Evolutionary conservation across 2,797 vertebrate species (phyloP), one percentile per base, ranked within the genome.

Genomic region (Acomys russatus): DNA sequence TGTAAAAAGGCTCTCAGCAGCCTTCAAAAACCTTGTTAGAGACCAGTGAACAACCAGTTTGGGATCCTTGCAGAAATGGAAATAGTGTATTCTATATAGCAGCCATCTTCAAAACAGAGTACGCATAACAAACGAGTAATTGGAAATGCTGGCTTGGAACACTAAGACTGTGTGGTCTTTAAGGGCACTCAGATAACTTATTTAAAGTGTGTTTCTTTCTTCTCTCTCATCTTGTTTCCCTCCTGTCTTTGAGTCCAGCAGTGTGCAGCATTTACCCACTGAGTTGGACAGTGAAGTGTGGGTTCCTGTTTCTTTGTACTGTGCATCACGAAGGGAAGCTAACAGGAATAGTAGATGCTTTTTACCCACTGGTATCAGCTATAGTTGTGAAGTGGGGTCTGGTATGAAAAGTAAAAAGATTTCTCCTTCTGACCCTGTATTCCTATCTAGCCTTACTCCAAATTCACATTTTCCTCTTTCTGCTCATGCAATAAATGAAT

Each of bases 41-140:
- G 25, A 85, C 23, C 17, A 94, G 80, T n/a, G 6, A 35, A 20
- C 44, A 30, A 35, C 30, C 88, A 56, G 51, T 83, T 94, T 83
- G 68, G 38, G 38, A 74, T 4, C 6, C 49, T 64, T 90, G 33
- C 77, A 93, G 66, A 92, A 78, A 90, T 25, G 63, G 1, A 4
- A 91, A 70, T 9, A 59, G n/a, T n/a, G 22, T 15, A 33, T 87
- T 86, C 66, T 33, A 33, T 88, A 86, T 1, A 90, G 49, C 38
- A 80, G 56, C 14, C 35, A 95, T 23, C 33, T 74, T 94, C 20
- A 51, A 92, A 93, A 84, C 25, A 49, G 89, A 88, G 14, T 18
- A 22, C 33, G 74, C 15, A 2, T 68, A 17, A 38, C n/a, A 9
- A 44, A 44, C 4, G 6, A 11, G 28, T 35, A 33, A 15, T 28